Base-by-base conservation (phyloP, 2,888 invertebrate genomes). In the Lymantria dispar region DNA sequence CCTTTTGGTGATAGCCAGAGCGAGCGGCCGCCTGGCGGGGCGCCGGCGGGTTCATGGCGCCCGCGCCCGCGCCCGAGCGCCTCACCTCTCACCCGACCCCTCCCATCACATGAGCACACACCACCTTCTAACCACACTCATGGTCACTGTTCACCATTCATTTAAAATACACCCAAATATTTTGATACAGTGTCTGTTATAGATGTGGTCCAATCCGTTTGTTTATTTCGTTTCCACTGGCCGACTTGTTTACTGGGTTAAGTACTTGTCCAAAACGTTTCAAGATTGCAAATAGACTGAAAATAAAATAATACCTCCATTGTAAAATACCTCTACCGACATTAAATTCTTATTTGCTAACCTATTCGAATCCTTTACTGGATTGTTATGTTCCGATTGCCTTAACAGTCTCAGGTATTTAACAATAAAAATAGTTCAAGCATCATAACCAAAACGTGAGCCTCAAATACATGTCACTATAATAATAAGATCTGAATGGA, bases 1-100 rank as follows among this genome's bases (percentile, higher is more conserved):
- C 96, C 92, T 96, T 96, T 87, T 96, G 95, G 89, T 95, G 95
- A 89, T 96, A 96, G 91, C 95, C 95, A 91, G 95, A 93, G 90
- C 94, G 94, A 92, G 94, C 93, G 88, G 93, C 93, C 90, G 94
- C 86, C 85, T 92, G 91, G 86, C 89, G 89, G 88, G 91, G 91
- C 85, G 93, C 92, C 87, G 92, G 93, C 85, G 93, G 92, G 92
- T 93, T 93, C 93, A 93, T 93, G 86, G 88, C 93, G 91, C 92
- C 87, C 83, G 80, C 85, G 85, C 85, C 86, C 85, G 92, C 84
- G 85, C 85, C 86, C 84, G 91, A 91, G 92, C 91, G 85, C 87
- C 85, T 83, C 84, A 83, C 82, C 73, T 80, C 84, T 90, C 89
- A 91, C 89, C 92, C 88, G 82, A 86, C 90, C 80, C 89, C 91